Evolutionary conservation across 2,888 invertebrate species (phyloP), one percentile per base, ranked within the genome.

Genomic region (Tenthredo notha): DNA sequence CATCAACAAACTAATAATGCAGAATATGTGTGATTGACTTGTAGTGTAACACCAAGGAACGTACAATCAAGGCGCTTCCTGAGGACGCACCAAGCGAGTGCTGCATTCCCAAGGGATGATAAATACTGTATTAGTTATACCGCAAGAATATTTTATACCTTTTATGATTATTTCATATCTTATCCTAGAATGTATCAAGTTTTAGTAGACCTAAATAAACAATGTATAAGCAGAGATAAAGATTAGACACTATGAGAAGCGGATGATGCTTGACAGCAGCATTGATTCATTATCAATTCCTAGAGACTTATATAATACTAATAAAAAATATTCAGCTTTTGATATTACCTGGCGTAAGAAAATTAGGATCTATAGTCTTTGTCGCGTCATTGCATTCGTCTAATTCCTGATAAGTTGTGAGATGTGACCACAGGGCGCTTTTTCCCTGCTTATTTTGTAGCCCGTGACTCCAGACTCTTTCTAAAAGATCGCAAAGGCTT

Each of bases 381-480:
- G 94, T 93, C 77, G 94, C 93, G 89, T 95, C 94, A 90, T 94
- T 94, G 87, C 95, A 94, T 90, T 97, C 97, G 91, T 97, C 97
- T 89, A 96, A 92, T 91, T 98, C 98, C 91, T 98, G 97, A 92
- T 97, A 99, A 91, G 97, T 97, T 21, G 97, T 96, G 84, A 99
- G 95, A 94, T 99, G 99, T 86, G 98, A 97, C 99, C 99, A 99
- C 6, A 99, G 94, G 0, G 99, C 98, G 0, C 99, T 99, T 94
- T 99, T 99, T 10, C 99, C 99, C 94, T 98, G 97, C 93, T 99
- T 99, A 86, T 97, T 97, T 90, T 98, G 98, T 83, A 99, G 94
- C 0, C 99, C 99, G 92, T 99, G 99, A 0, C 98, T 98, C 99
- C 99, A 99, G 40, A 99, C 97, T 88, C 99, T 95, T 94, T 99